phyloP scores from a whole-genome alignment of 2,888 invertebrate species.

The Lissocephala sabroskyi region DNA sequence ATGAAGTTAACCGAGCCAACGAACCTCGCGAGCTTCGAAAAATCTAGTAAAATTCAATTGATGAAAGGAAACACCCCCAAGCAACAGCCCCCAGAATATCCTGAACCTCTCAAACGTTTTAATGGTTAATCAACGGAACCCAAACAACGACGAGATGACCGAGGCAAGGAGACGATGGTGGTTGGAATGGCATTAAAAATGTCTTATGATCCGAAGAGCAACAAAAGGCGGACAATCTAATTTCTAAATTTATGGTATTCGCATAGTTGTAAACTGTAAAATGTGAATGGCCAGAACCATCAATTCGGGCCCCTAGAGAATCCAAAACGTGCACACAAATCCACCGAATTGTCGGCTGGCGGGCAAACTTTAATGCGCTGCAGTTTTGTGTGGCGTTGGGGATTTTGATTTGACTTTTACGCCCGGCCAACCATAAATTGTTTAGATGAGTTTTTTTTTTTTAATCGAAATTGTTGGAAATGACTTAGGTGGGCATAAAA shows the following conservation, averaged over 20 bases:
- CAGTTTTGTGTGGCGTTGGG: slow-evolving; percentile 59
- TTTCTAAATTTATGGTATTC: slow-evolving; percentile 65
- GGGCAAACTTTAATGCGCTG: slow-evolving; percentile 58
- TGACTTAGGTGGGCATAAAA: slow-evolving; percentile 66
- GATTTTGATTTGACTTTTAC: slow-evolving; percentile 70
- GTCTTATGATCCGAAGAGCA: slow-evolving; percentile 8
- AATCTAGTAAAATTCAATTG: no score
- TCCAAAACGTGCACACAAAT: no score
- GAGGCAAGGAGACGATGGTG: background rate
- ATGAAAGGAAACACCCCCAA: no score
- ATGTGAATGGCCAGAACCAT: slow-evolving; percentile 39
- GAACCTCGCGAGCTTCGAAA: no score
- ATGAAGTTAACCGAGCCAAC: no score
- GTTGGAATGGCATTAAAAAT: slow-evolving; percentile 2
- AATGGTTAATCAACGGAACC: slow-evolving; percentile 30
- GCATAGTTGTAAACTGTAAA: slow-evolving; percentile 69
- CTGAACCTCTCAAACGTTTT: no score
- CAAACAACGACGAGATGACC: background rate
- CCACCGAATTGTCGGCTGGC: slow-evolving; percentile 18
- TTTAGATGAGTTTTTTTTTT: slow-evolving; percentile 68
- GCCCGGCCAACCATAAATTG: slow-evolving; percentile 68
- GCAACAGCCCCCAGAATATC: no score
- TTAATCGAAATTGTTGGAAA: slow-evolving; percentile 65
- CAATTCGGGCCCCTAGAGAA: slow-evolving; percentile 11
- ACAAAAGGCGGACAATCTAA: slow-evolving; percentile 30